A percentile compares a stretch with the other conserved stretches of the same genome.
Conservation (phyloP, 2,113 vertebrate species). For the Arizona elegans region DNA sequence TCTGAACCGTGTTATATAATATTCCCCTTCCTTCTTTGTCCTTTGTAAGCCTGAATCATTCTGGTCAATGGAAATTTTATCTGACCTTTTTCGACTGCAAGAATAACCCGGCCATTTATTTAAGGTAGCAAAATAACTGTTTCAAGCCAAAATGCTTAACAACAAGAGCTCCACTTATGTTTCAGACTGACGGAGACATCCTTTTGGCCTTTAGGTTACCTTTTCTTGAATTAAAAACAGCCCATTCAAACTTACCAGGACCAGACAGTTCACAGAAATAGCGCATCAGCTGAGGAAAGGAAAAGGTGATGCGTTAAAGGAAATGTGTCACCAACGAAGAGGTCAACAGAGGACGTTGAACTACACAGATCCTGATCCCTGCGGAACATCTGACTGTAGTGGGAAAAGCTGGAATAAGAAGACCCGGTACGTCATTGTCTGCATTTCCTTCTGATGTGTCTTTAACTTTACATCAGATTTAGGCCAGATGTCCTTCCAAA, state of each 20-base stretch:
- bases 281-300: not conserved
- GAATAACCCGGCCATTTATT: not conserved
- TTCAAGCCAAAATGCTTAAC: not conserved
- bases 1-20: not conserved
- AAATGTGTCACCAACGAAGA: not conserved
- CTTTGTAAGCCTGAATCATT: not conserved
- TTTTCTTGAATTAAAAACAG: not conserved
- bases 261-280: slow-evolving; percentile 37
- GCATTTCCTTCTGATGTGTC: not conserved
- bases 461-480: not conserved
- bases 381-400: not conserved
- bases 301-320: slow-evolving; percentile 14
- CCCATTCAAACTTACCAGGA: slow-evolving; percentile 10
- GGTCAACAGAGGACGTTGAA: not conserved
- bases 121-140: not conserved
- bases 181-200: not conserved
- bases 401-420: not conserved
- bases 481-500: not conserved
- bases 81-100: fast-evolving
- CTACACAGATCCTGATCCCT: not conserved
- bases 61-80: slow-evolving; percentile 19
- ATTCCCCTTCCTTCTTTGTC: not conserved
- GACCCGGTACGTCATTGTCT: not conserved
- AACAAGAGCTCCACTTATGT: not conserved
- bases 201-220: not conserved